These are phyloP conservation scores for Telmatochromis sp. DNA, from an alignment of 2,113 vertebrate genomes.

Conservation along the genomic window DNA sequence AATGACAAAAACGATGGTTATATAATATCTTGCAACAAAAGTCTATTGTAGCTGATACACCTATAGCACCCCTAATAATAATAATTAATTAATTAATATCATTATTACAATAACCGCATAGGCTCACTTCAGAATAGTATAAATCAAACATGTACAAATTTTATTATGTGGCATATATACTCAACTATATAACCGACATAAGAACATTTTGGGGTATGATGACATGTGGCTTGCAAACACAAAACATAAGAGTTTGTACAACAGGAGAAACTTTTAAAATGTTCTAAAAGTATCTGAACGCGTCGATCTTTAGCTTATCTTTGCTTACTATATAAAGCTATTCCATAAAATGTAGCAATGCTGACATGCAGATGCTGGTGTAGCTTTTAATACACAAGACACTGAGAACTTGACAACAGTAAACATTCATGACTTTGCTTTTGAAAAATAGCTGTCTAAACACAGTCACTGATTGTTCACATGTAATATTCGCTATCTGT, in stretches of 20 bases:
- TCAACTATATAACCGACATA: background rate
- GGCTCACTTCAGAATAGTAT: background rate
- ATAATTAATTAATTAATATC: background rate
- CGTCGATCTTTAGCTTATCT: conserved; percentile 40
- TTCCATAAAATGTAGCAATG: background rate
- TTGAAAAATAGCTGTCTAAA: background rate
- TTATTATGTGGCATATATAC: conserved; percentile 11
- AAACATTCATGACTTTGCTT: conserved; percentile 4
- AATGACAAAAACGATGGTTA: background rate
- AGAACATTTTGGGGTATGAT: background rate
- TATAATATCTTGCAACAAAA: background rate
- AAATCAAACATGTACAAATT: background rate
- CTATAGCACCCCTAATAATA: background rate
- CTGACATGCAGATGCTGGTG: background rate
- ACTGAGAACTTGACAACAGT: conserved; percentile 19
- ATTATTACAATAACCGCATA: background rate
- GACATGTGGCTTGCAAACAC: background rate
- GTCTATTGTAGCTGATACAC: background rate
- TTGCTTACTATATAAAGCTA: conserved; percentile 16
- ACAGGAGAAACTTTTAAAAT: background rate
- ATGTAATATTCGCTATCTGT: background rate
- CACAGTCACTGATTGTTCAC: background rate
- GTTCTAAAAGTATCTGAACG: background rate
- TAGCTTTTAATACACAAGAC: background rate
- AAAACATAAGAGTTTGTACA: background rate